Conservation (phyloP, 2,797 vertebrate genomes). For the Setipinna tenuifilis region DNA sequence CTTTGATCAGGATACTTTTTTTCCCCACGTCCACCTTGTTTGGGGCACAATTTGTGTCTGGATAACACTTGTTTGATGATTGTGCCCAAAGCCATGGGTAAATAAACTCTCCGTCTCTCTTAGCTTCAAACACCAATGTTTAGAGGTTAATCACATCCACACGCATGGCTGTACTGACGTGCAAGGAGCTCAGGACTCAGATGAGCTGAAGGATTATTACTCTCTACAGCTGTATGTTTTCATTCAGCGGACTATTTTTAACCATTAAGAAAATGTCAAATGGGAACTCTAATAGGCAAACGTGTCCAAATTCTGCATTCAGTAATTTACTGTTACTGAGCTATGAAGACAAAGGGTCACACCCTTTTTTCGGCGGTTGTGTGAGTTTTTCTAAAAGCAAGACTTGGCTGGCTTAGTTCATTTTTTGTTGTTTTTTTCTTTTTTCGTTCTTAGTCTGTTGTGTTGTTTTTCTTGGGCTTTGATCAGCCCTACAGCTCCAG, state of each 20-base stretch:
- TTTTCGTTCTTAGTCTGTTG: neutral
- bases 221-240: neutral
- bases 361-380: neutral
- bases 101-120: conserved; percentile 63
- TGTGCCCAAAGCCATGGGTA: conserved; percentile 49
- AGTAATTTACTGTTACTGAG: neutral
- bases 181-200: neutral
- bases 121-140: conserved; percentile 42
- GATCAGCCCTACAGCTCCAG: neutral
- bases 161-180: neutral
- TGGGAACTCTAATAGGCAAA: neutral
- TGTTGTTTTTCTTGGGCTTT: neutral
- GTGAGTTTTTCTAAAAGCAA: too few relatives aligned
- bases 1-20: conserved; percentile 13
- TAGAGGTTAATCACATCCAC: conserved; percentile 56
- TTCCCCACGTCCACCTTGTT: conserved; percentile 11
- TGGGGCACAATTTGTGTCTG: conserved; percentile 66
- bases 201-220: neutral
- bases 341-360: neutral
- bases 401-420: too few relatives aligned
- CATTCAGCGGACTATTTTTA: neutral
- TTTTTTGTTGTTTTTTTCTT: too few relatives aligned
- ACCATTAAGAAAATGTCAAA: neutral
- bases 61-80: conserved; percentile 65
- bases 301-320: neutral